A percentile compares a stretch with the other conserved stretches of the same genome.
Conservation (phyloP, 2,888 invertebrate species). For the Agonopterix subpropinquella region DNA sequence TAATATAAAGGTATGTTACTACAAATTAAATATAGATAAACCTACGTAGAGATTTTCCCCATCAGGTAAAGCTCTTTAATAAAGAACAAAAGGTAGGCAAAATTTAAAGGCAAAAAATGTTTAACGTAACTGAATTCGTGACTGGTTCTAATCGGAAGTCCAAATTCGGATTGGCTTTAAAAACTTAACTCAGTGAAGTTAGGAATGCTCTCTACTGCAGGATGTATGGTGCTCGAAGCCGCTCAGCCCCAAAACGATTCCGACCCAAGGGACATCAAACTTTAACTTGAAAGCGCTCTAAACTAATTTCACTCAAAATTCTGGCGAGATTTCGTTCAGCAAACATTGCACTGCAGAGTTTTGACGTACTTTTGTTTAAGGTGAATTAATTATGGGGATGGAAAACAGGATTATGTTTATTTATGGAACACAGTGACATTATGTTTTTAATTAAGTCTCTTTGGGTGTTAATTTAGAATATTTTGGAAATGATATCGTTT, state of each 20-base stretch:
- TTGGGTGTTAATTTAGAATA: too few species aligned
- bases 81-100: too few species aligned
- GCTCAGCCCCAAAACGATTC: slow-evolving; percentile 31
- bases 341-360: slow-evolving; percentile 10
- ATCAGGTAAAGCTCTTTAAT: too few species aligned
- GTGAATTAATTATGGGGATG: slow-evolving; percentile 5
- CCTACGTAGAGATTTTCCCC: too few species aligned
- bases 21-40: too few species aligned
- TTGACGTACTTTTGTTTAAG: slow-evolving; percentile 6
- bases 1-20: too few species aligned
- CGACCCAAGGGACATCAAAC: slow-evolving; percentile 32
- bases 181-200: slow-evolving; percentile 20
- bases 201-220: slow-evolving; percentile 26
- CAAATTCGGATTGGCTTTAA: slow-evolving; percentile 2
- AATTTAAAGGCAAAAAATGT: too few species aligned
- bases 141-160: neutral
- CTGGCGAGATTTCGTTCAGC: slow-evolving; percentile 19
- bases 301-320: slow-evolving; percentile 49
- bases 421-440: too few species aligned
- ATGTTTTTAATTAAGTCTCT: too few species aligned
- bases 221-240: slow-evolving; percentile 38
- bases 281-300: slow-evolving; percentile 32
- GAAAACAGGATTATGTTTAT: neutral
- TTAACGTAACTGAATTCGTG: too few species aligned
- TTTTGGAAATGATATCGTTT: too few species aligned